A percentile compares a stretch with the other conserved stretches of the same genome.
These are phyloP conservation scores for Choloepus hoffmanni DNA, from an alignment of 2,113 vertebrate genomes.

Conservation along the genomic window DNA sequence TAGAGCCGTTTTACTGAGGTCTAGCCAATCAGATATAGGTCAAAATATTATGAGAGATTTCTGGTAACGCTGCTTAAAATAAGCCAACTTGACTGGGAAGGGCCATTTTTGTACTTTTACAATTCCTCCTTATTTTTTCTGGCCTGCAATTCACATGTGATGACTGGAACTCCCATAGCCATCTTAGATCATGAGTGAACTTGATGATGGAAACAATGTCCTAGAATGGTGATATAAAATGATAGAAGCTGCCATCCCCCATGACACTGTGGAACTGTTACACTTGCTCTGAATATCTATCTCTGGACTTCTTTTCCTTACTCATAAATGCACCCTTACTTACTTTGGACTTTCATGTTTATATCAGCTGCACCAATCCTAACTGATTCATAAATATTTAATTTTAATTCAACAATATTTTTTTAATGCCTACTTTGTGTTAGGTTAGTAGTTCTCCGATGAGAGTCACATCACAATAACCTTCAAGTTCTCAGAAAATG, in stretches of 20 bases:
- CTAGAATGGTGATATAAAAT: neutral
- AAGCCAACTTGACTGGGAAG: neutral
- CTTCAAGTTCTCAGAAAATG: constrained; percentile 40
- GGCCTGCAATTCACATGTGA: neutral
- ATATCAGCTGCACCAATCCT: neutral
- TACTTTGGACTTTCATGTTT: neutral
- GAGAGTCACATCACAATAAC: neutral
- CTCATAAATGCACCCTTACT: neutral
- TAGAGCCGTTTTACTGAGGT: neutral
- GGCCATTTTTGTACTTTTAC: neutral
- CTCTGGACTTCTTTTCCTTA: constrained; percentile 34
- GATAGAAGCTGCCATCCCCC: neutral
- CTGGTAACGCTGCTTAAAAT: neutral
- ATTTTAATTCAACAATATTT: neutral
- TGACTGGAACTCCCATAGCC: neutral
- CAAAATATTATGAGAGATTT: neutral
- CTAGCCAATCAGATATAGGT: neutral
- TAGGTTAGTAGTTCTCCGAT: neutral
- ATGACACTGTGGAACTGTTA: neutral
- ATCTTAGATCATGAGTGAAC: neutral
- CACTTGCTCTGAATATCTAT: neutral
- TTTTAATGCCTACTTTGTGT: neutral
- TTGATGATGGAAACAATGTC: neutral
- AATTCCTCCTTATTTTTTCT: neutral
- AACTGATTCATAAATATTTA: neutral